phyloP scores from a whole-genome alignment of 2,888 invertebrate species.

The Agapetus fuscipes region DNA sequence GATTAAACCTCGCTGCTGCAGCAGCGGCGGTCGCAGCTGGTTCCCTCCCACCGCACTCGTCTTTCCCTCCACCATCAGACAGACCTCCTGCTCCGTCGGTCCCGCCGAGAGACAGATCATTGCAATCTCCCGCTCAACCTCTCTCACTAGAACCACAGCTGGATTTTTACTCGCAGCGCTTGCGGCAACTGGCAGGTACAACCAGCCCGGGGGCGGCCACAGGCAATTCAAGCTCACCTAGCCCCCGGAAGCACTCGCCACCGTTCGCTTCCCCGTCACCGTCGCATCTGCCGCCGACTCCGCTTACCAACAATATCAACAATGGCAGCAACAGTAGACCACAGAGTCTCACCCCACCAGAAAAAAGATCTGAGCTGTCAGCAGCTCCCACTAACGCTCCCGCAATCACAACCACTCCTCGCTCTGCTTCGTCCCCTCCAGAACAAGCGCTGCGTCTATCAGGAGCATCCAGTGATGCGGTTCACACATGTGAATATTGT shows the following conservation, averaged over 20 bases:
- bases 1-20: conserved; percentile 66
- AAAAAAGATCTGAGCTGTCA: conserved; percentile 46
- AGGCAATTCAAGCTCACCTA: conserved; percentile 72
- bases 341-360: conserved; percentile 57
- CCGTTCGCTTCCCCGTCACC: conserved; percentile 74
- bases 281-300: conserved; percentile 59
- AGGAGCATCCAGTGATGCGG: conserved; percentile 37
- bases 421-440: conserved; percentile 56
- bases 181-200: conserved; percentile 95
- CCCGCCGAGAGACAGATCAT: conserved; percentile 38
- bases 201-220: conserved; percentile 89
- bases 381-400: conserved; percentile 34
- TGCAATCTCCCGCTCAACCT: conserved; percentile 49
- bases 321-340: conserved; percentile 52
- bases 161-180: conserved; percentile 99
- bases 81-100: conserved; percentile 45
- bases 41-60: conserved; percentile 51
- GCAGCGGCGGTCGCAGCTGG: conserved; percentile 59
- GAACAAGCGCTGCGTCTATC: conserved; percentile 37
- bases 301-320: conserved; percentile 42
- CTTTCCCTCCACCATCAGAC: conserved; percentile 51
- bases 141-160: conserved; percentile 78
- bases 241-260: conserved; percentile 71
- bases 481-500: conserved; percentile 79
- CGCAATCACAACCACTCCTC: conserved; percentile 50